Base-by-base conservation (phyloP, 2,113 vertebrate species). In the Neolamprologus modestus region DNA sequence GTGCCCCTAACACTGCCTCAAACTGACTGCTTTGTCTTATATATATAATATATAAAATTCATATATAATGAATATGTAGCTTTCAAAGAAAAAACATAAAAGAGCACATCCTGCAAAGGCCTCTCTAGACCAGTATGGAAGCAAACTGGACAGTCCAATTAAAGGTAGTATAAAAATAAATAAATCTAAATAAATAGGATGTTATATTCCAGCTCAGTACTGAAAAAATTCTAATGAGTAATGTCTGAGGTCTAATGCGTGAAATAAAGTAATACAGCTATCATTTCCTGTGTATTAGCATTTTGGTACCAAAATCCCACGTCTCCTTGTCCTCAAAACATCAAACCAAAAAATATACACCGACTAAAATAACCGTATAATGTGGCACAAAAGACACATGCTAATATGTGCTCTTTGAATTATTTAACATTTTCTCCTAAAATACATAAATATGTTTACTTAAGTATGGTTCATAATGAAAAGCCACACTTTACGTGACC, bases 381-480 rank as follows among this genome's bases (percentile, higher is more conserved):
- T 54, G 28, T 31, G 86, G 14, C 40, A 2, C 19, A 3, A 87
- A 83, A 82, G 73, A 19, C 53, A 35, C 5, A 63, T 53, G 83
- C 21, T 9, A 78, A 90, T 79, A 66, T 87, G 59, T 45, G 21
- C 78, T 71, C 11, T 84, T 33, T 87, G 88, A 21, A 81, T 82
- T 83, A 84, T 83, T 89, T 85, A 87, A 81, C 73, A 89, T 91
- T 84, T 91, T 26, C 35, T 55, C 21, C 50, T 26, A 61, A 87
- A 94, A 92, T 91, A 59, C 40, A 76, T 87, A 37, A 76, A 81
- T 88, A 84, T 24, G 85, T 87, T 31, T 35, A 50, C 31, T 63
- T 84, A 57, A 82, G 14, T 73, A 37, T 45, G 28, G n/a, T 17
- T 83, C 26, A 71, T 50, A 85, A 90, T 71, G 42, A 85, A 92